Base-by-base conservation (phyloP, 2,113 vertebrate species). In the Pandion haliaetus region DNA sequence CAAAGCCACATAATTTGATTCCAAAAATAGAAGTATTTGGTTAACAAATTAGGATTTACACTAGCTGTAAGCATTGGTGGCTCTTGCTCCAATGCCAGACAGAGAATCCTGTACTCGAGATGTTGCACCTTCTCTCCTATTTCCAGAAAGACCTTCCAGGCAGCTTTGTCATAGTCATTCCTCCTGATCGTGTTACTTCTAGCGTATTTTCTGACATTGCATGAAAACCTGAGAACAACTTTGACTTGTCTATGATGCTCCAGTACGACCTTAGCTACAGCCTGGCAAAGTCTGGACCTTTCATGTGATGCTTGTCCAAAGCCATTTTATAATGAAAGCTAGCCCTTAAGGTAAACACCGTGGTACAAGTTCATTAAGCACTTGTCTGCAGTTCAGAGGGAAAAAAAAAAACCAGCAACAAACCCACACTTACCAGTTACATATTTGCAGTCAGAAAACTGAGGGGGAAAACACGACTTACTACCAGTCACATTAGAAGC, bases 321-420 rank as follows among this genome's bases (percentile, higher is more conserved):
- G 31, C 32, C 21, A 78, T 52, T 63, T 52, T 12, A 26, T 17
- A 89, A 90, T 10, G 20, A 88, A 76, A 70, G 66, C 10, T 44
- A 59, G 21, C 15, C 57, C 38, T 72, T 63, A 77, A 70, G 23
- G 34, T 36, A 83, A 90, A 69, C 4, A 17, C 31, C 36, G 21
- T 5, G 4, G 31, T 87, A 90, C 62, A 88, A 54, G 85, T 90
- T 94, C 87, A 96, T 96, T 93, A 96, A 59, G 16, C 23, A 77
- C 45, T 90, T 92, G 86, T 88, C 77, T 95, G 57, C 36, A 92
- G 32, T 96, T 98, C 76, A 92, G 90, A 79, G 42, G 88, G 79
- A 71, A 44, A 85, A 73, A 50, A 34, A 13, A 55, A 71, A 15
- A 6, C 44, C 44, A 57, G 12, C 40, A n/a, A 14, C 74, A 93